Evolutionary conservation across 2,113 vertebrate genomes (phyloP).

Genomic region (Setophaga petechia): DNA sequence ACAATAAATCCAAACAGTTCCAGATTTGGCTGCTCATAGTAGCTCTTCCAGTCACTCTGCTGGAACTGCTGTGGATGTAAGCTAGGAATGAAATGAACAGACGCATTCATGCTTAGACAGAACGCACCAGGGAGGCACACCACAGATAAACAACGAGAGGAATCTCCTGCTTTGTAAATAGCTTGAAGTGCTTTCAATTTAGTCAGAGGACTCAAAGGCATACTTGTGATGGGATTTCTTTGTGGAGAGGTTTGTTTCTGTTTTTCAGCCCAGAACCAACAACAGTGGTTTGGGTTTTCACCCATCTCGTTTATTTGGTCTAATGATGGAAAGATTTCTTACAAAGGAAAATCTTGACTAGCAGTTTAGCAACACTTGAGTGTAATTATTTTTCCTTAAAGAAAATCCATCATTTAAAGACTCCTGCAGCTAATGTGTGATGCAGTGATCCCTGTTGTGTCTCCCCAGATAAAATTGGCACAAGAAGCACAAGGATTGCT

Average conservation of each 20-base stretch:
- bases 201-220: neutral
- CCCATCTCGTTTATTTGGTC: neutral
- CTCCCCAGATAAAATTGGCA: neutral
- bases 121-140: neutral
- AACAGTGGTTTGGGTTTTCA: neutral
- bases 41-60: neutral
- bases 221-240: neutral
- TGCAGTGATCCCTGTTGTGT: neutral
- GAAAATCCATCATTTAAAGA: neutral
- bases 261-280: neutral
- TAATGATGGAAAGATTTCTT: neutral
- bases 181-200: conserved; percentile 1
- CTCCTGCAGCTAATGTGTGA: neutral
- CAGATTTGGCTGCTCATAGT: neutral
- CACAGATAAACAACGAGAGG: conserved; percentile 14
- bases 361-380: neutral
- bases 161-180: conserved; percentile 47
- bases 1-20: conserved; percentile 18
- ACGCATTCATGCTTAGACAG: neutral
- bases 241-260: neutral
- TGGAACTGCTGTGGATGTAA: neutral
- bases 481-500: neutral
- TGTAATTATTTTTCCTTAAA: neutral
- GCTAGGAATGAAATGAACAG: neutral
- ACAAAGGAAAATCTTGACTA: neutral